These are phyloP conservation scores for Abscondita cerata DNA, from an alignment of 2,888 invertebrate species.

Conservation along the genomic window DNA sequence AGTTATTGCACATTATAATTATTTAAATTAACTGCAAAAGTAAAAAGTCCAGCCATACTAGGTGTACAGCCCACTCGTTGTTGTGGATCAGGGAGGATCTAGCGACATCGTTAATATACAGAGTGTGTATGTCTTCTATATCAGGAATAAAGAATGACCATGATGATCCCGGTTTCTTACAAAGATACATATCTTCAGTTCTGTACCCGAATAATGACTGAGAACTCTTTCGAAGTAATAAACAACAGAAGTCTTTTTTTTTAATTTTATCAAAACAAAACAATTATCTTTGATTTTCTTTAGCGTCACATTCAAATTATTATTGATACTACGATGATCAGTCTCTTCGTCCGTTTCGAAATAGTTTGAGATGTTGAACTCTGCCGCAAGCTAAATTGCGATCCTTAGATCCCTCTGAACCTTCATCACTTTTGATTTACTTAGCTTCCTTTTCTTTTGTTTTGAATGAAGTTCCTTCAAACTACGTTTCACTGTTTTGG, in stretches of 20 bases:
- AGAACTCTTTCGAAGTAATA: not conserved
- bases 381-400: not conserved
- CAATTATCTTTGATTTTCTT: not conserved
- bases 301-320: not conserved
- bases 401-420: not conserved
- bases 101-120: not conserved
- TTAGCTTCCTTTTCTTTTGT: too few species aligned
- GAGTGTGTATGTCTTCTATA: not conserved
- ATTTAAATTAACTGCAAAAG: slow-evolving; percentile 1
- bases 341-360: not conserved
- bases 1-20: not conserved
- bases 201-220: slow-evolving; percentile 1
- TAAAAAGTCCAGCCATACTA: not conserved
- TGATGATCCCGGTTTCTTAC: not conserved
- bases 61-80: not conserved
- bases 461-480: not conserved
- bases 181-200: not conserved
- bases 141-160: not conserved
- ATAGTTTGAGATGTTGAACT: not conserved
- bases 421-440: too few species aligned
- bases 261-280: not conserved
- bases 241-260: not conserved
- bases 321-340: not conserved
- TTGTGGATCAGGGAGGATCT: not conserved
- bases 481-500: not conserved